phyloP scores from a whole-genome alignment of 2,113 vertebrate species.

The Chionomys nivalis region DNA sequence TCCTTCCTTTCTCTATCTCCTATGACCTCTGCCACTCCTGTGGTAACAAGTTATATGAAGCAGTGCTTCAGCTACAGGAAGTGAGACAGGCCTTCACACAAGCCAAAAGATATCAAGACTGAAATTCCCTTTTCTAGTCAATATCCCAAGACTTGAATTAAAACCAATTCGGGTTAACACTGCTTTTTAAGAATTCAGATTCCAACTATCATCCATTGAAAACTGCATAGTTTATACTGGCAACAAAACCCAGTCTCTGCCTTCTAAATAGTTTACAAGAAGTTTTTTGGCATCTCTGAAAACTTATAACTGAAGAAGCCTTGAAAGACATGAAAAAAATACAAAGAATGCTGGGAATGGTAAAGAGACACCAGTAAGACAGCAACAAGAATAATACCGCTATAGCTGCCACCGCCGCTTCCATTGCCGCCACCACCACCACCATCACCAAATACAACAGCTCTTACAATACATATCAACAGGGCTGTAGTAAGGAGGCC shows the following conservation, averaged over 20 bases:
- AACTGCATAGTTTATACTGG: neutral
- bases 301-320: neutral
- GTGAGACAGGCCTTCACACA: neutral
- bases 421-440: no score
- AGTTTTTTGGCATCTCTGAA: neutral
- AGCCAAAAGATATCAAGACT: neutral
- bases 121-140: neutral
- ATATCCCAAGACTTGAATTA: neutral
- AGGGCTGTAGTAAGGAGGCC: neutral
- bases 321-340: neutral
- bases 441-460: neutral
- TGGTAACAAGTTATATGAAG: neutral
- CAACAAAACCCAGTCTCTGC: neutral
- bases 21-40: neutral
- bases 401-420: no score
- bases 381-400: neutral
- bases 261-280: slow-evolving; percentile 12
- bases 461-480: neutral
- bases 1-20: neutral
- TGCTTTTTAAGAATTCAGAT: slow-evolving; percentile 29
- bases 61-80: neutral
- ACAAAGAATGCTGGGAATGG: neutral
- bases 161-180: slow-evolving; percentile 14
- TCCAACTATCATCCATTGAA: neutral
- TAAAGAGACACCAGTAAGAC: neutral